phyloP scores from a whole-genome alignment of 2,888 invertebrate species.

The Clusia tigrina region DNA sequence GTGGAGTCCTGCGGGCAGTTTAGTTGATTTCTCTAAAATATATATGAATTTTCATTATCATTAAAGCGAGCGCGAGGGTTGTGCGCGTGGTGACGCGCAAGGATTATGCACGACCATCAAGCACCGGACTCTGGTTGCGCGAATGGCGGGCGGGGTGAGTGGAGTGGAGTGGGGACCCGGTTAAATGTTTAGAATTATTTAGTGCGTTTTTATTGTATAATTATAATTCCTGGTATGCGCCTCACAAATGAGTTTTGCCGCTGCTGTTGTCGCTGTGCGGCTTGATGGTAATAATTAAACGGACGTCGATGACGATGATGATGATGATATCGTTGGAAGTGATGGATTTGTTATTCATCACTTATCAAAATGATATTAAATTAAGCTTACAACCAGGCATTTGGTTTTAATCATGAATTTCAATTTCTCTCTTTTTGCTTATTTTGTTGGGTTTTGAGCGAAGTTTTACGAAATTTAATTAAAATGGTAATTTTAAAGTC shows the following conservation, averaged over 20 bases:
- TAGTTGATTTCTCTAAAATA: conserved; percentile 42
- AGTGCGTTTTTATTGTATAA: background rate
- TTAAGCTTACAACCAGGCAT: background rate
- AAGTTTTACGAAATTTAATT: no score
- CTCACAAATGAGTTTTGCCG: conserved; percentile 2
- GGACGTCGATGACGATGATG: background rate
- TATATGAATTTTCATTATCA: conserved; percentile 49
- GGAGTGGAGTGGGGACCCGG: background rate
- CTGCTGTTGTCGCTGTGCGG: background rate
- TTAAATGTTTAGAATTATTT: background rate
- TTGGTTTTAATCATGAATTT: conserved; percentile 2
- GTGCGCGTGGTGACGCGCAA: background rate
- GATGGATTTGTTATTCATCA: conserved; percentile 29
- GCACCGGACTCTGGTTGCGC: background rate
- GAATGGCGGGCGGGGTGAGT: background rate
- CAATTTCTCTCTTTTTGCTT: background rate
- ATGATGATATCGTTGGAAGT: conserved; percentile 3
- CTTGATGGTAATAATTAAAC: background rate
- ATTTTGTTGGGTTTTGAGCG: no score
- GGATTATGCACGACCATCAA: background rate
- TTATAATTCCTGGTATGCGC: background rate
- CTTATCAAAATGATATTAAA: background rate
- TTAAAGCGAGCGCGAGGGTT: no score
- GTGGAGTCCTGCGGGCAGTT: conserved; percentile 19
- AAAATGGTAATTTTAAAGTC: no score